A percentile compares a stretch with the other conserved stretches of the same genome.
phyloP scores from a whole-genome alignment of 2,888 invertebrate species.

The Cheilosia vernalis region DNA sequence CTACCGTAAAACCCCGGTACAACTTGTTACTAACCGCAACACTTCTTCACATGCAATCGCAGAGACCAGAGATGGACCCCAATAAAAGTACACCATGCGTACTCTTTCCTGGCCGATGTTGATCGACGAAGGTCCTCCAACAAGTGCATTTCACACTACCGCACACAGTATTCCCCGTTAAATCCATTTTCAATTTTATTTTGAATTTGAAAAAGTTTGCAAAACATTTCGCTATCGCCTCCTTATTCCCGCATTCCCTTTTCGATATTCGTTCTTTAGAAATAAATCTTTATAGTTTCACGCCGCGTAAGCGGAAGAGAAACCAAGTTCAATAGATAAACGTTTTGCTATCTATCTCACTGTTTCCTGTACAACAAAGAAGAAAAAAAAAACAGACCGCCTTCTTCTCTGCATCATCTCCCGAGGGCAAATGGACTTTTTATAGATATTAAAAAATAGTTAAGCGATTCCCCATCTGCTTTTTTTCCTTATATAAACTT shows the following conservation, averaged over 20 bases:
- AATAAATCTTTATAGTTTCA: constrained; percentile 17
- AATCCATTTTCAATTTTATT: background rate
- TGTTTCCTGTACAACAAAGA: background rate
- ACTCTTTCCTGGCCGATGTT: no score
- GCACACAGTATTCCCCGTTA: background rate
- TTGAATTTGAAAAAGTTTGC: background rate
- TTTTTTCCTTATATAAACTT: constrained; percentile 37
- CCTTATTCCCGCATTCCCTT: background rate
- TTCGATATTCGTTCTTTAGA: constrained; percentile 2
- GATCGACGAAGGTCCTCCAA: no score
- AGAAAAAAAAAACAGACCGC: background rate
- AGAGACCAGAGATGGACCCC: no score
- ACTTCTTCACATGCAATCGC: no score
- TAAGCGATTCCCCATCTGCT: constrained; percentile 20
- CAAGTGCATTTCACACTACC: background rate
- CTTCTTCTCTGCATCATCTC: constrained; percentile 11
- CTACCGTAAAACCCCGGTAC: no score
- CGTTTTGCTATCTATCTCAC: constrained; percentile 6
- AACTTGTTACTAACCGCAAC: no score
- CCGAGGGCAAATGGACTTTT: constrained; percentile 60
- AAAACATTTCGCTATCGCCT: background rate
- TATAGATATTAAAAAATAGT: constrained; percentile 68
- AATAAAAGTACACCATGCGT: no score
- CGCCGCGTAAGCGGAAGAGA: constrained; percentile 10
- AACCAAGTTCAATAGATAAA: constrained; percentile 39